phyloP scores from a whole-genome alignment of 2,888 invertebrate species.

The Metopia argyrocephala region DNA sequence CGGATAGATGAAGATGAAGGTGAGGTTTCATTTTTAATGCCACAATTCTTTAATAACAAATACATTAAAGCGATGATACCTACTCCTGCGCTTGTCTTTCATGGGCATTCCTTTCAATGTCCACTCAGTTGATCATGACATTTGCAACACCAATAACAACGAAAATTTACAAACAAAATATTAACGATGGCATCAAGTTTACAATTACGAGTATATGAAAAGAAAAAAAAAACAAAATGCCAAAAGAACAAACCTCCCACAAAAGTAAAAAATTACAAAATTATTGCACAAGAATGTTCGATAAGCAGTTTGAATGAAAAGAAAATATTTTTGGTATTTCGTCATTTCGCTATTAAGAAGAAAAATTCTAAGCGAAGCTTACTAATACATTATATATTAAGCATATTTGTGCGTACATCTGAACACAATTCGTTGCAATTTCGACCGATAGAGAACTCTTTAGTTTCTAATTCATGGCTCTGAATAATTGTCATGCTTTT shows the following conservation, averaged over 20 bases:
- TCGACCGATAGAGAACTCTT: no score
- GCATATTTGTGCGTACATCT: no score
- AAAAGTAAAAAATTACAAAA: no score
- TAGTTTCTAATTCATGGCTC: no score
- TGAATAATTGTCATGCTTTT: no score
- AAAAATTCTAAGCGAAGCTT: no score
- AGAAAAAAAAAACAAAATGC: background rate
- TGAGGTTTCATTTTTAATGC: background rate
- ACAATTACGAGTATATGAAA: background rate
- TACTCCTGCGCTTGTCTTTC: background rate
- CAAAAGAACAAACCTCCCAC: no score
- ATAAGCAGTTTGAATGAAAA: no score
- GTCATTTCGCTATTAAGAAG: no score
- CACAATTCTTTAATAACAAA: background rate
- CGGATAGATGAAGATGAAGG: conserved; percentile 40
- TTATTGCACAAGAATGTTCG: background rate
- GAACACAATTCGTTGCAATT: no score
- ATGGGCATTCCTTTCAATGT: background rate
- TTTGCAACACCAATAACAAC: background rate
- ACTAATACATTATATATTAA: no score
- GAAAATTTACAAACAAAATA: background rate
- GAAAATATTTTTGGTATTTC: no score
- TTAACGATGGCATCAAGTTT: background rate
- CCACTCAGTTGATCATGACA: background rate
- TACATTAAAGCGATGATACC: background rate